These are phyloP conservation scores for Magallana nippona DNA, from an alignment of 2,888 invertebrate genomes.

Conservation along the genomic window DNA sequence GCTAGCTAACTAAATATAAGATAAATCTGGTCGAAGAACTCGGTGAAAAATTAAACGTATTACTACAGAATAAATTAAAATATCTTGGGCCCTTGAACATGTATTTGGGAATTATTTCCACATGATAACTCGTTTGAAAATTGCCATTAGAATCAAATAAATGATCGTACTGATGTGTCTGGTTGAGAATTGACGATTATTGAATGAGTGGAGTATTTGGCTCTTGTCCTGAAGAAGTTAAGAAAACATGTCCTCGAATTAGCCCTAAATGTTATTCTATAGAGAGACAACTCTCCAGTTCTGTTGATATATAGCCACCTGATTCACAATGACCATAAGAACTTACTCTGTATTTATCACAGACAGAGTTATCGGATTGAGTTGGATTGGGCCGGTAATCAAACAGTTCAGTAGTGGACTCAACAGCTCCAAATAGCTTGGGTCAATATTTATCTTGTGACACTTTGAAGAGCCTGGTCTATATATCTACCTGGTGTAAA, in stretches of 20 bases:
- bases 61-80: too few relatives aligned
- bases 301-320: neutral
- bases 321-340: constrained; percentile 11
- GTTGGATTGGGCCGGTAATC: neutral
- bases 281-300: neutral
- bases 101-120: too few relatives aligned
- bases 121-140: too few relatives aligned
- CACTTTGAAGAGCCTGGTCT: neutral
- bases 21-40: too few relatives aligned
- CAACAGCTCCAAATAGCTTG: neutral
- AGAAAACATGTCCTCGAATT: constrained; percentile 6
- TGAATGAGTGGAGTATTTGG: neutral
- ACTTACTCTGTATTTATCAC: neutral
- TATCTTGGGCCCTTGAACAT: too few relatives aligned
- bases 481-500: constrained; percentile 13
- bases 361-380: constrained; percentile 1
- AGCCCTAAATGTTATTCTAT: constrained; percentile 2
- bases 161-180: too few relatives aligned
- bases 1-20: too few relatives aligned
- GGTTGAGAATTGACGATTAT: neutral
- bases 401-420: neutral
- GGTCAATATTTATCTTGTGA: constrained; percentile 23
- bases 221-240: constrained; percentile 5
- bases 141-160: too few relatives aligned
- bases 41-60: too few relatives aligned